Base-by-base conservation (phyloP, 23 tunicate genomes). In the Oikopleura dioica region DNA sequence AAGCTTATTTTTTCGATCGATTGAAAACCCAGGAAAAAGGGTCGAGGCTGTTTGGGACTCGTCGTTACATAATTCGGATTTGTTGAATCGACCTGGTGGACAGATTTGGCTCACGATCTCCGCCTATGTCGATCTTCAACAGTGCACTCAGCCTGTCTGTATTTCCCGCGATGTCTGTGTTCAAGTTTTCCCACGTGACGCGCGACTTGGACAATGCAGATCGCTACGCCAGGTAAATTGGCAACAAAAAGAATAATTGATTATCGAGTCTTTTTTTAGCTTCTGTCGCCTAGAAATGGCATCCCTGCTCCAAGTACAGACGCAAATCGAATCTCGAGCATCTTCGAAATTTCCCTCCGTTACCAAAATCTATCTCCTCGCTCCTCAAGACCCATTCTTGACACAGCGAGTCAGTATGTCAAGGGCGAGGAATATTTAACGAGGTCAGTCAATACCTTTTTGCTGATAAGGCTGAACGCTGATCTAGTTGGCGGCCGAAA, bases 31-130 rank as follows among this genome's bases (percentile, higher is more conserved):
- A n/a, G n/a, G n/a, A n/a, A n/a, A 83, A 59, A 80, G 95, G 29
- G 77, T 88, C 59, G 95, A 88, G 68, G 77, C 82, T 4, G 87
- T 87, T 1, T 88, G 95, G 95, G 95, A 88, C 69, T 81, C 85
- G 50, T 88, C 95, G 29, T 79, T 88, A 16, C 95, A 88, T 50
- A 77, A 88, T 50, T 84, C 88, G 16, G 51, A 68, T 0, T 68
- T 84, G 2, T 78, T 88, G 31, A 84, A 88, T 59, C 81, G 95
- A 33, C 81, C 84, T 35, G 81, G 81, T 0, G 83, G 80, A 9
- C 81, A 84, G 44, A 80, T 88, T 32, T 88, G 37, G 50, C 37
- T 88, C 68, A 88, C 95, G 0, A 55, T 88, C 37, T 81, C 95
- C 5, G 77, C 78, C 1, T 79, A 84, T 51, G 37, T 88, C 12